Base-by-base conservation (phyloP, 2,113 vertebrate species). In the Heterotilapia buettikoferi region DNA sequence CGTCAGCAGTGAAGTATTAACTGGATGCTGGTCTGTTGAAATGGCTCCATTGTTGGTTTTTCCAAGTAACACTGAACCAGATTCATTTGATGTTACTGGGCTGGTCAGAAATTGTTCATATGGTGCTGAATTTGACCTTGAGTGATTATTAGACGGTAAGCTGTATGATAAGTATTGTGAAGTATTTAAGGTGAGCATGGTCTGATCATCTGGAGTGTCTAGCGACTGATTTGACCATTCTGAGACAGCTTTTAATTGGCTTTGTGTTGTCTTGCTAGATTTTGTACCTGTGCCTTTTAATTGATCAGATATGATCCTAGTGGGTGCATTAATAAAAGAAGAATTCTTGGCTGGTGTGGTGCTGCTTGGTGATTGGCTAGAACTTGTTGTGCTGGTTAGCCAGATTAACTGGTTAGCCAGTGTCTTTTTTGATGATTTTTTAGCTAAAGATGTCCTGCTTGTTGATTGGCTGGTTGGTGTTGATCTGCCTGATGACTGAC, bases 1-100 rank as follows among this genome's bases (percentile, higher is more conserved):
- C 79, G 54, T 92, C 68, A 91, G 86, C 53, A 57, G 47, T 2
- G 93, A 93, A 45, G 29, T 16, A 26, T 94, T 90, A 4, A 81
- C 47, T 18, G 76, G 56, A 82, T 7, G 89, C 19, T 86, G 88
- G 1, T 91, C 87, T 47, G 50, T 19, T n/a, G 87, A 84, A 16
- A 89, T 33, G 33, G 18, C 40, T 82, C 53, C 38, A 1, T 38
- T 79, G 40, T 45, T 29, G 16, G 16, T 7, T 54, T 80, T 71
- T 83, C 18, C 80, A 26, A 73, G 10, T 26, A 50, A 21, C 2
- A 7, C 16, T 66, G 57, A 56, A 31, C 56, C 45, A n/a, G 68
- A 5, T 8, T 83, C 76, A 43, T 89, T 63, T 16, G 90, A 43
- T 40, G 40, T 24, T 19, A 5, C 52, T 33, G 57, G 78, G 16